phyloP scores from a whole-genome alignment of 2,113 vertebrate genomes.

The Hydrochoerus hydrochaeris region DNA sequence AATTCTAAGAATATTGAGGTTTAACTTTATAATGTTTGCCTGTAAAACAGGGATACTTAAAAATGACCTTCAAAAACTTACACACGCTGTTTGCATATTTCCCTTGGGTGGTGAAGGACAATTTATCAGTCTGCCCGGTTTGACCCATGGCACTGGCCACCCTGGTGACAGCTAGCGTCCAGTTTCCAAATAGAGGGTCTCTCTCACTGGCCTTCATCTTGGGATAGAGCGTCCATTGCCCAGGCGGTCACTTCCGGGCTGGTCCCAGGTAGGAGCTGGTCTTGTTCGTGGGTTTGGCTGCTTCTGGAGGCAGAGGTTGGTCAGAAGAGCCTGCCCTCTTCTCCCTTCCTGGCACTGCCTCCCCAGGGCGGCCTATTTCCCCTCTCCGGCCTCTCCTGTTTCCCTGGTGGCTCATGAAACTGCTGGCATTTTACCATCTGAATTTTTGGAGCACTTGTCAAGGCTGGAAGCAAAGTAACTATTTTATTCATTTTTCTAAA shows the following conservation, averaged over 20 bases:
- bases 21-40: neutral
- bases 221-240: neutral
- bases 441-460: conserved; percentile 65
- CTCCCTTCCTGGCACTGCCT: neutral
- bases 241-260: no score
- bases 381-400: neutral
- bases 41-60: neutral
- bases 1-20: neutral
- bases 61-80: neutral
- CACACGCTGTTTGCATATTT: neutral
- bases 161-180: neutral
- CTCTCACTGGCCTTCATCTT: neutral
- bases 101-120: neutral
- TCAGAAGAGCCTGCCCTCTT: neutral
- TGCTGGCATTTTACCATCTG: conserved; percentile 57
- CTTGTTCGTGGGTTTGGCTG: neutral
- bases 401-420: conserved; percentile 7
- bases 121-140: neutral
- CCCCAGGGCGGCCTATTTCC: neutral
- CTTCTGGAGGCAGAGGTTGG: neutral
- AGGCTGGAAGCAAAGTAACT: conserved; percentile 57
- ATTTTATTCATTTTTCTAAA: conserved; percentile 76
- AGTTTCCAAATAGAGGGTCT: neutral
- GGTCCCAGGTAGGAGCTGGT: neutral
- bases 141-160: neutral